Conservation (phyloP, 2,113 vertebrate genomes). For the Sinocyclocheilus anophthalmus region DNA sequence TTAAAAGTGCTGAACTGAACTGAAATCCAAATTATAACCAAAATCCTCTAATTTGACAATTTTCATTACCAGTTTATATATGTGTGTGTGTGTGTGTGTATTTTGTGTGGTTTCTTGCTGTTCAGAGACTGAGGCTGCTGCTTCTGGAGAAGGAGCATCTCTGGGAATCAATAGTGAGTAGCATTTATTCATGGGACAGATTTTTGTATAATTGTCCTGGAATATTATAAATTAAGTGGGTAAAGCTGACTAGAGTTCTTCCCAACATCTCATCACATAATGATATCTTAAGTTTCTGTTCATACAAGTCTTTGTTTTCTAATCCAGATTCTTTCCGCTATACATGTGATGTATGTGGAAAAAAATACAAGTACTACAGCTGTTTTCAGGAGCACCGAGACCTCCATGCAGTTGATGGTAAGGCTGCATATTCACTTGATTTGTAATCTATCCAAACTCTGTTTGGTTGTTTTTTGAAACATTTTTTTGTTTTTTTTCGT, state of each 20-base stretch:
- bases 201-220: not conserved
- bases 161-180: slow-evolving; percentile 80
- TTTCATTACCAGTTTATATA: not conserved
- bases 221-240: not conserved
- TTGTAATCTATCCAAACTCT: not conserved
- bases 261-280: not conserved
- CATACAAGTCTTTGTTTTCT: not conserved
- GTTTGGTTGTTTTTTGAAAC: not conserved
- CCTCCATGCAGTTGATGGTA: slow-evolving; percentile 96
- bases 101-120: not conserved
- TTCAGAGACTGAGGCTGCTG: slow-evolving; percentile 80
- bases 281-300: not conserved
- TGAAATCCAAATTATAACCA: not conserved
- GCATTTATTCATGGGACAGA: not conserved
- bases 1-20: not conserved
- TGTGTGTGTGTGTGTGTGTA: not conserved
- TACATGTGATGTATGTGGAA: slow-evolving; percentile 97
- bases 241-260: not conserved
- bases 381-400: slow-evolving; percentile 98
- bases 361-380: slow-evolving; percentile 99
- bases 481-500: not conserved
- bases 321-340: slow-evolving; percentile 87
- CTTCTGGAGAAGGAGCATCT: slow-evolving; percentile 80
- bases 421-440: not conserved
- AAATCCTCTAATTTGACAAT: not conserved